phyloP scores from a whole-genome alignment of 2,888 invertebrate species.

The Crossocerus cetratus region DNA sequence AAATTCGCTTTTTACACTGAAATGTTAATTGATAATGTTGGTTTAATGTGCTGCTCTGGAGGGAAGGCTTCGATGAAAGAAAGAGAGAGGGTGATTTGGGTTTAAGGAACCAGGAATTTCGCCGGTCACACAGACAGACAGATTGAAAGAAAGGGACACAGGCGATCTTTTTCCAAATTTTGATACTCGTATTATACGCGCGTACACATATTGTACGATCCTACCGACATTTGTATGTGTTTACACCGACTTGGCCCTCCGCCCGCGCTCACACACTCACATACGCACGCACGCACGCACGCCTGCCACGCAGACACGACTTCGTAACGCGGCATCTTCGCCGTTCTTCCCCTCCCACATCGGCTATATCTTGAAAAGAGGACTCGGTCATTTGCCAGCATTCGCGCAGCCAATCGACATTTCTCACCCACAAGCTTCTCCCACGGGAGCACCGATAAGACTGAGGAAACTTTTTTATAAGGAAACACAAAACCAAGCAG shows the following conservation, averaged over 20 bases:
- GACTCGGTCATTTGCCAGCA: slow-evolving; percentile 20
- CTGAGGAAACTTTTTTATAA: slow-evolving; percentile 56
- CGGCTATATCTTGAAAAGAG: background rate
- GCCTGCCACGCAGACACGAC: too few species aligned
- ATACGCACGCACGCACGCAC: too few species aligned
- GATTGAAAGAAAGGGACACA: background rate
- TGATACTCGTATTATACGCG: slow-evolving; percentile 55
- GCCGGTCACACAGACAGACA: background rate
- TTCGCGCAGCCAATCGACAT: slow-evolving; percentile 27
- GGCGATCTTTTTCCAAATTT: slow-evolving; percentile 48
- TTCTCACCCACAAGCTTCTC: slow-evolving; percentile 41
- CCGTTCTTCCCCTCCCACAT: too few species aligned
- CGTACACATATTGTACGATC: slow-evolving; percentile 43
- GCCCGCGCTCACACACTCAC: too few species aligned
- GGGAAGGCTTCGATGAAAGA: background rate
- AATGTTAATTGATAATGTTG: too few species aligned
- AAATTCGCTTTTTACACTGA: too few species aligned
- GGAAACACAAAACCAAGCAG: slow-evolving; percentile 30
- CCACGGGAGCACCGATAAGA: slow-evolving; percentile 53
- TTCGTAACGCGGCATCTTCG: too few species aligned
- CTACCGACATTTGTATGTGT: slow-evolving; percentile 48
- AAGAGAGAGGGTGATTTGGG: background rate
- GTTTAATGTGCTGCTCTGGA: background rate
- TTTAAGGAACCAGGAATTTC: background rate
- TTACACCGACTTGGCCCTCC: slow-evolving; percentile 21